Evolutionary conservation across 2,888 invertebrate species (phyloP), one percentile per base, ranked within the genome.

Genomic region (Catocala nupta): DNA sequence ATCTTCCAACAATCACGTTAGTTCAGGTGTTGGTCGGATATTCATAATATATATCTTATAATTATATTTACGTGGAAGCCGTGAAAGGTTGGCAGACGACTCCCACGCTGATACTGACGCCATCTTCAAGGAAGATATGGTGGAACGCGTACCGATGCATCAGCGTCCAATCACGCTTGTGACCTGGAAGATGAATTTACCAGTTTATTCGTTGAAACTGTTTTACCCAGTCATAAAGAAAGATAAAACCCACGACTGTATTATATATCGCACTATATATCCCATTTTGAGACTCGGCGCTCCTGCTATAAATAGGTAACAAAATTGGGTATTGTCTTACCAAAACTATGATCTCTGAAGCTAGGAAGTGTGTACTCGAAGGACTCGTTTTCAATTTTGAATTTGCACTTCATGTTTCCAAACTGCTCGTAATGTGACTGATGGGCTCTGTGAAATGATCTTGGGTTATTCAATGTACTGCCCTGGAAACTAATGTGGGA

Each of bases 341-440:
- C 97, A 82, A 96, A 97, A 73, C 97, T 97, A 81, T 98, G 97
- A 87, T 98, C 97, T 69, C 97, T 94, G 88, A 97, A 97, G 0
- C 96, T 96, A 16, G 95, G 95, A 68, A 97, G 84, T 1, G 95
- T 86, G 49, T 93, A 84, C 45, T 94, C 84, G 25, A 88, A 90
- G 0, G 87, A 70, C 43, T 94, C 91, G 5, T 93, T 93, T 7
- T 95, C 95, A 2, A 97, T 89, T 55, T 88, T 89, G 55, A 97
- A 87, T 36, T 90, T 94, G 55, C 96, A 97, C 36, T 90, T 91
- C 58, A 97, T 81, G 5, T 87, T 86, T 0, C 97, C 97, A 88
- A 96, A 96, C 89, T 98, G 97, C 80, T 98, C 98, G 85, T 98
- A 97, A 81, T 98, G 98, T 0, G 96, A 96, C 81, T 98, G 97